These are phyloP conservation scores for Cataglyphis albicans DNA, from an alignment of 2,888 invertebrate species.

Conservation along the genomic window DNA sequence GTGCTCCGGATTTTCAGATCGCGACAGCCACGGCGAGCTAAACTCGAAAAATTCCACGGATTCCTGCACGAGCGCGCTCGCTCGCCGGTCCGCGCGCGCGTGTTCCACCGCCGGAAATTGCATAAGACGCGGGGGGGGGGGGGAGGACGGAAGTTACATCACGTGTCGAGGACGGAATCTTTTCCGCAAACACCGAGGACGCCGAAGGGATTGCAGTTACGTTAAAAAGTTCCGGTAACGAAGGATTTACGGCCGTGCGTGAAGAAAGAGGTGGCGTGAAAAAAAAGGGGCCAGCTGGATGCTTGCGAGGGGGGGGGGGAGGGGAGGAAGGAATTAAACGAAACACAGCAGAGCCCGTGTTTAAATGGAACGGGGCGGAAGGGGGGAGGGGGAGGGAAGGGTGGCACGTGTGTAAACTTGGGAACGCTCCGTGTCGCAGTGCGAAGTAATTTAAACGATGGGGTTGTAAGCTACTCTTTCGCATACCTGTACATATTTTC, in stretches of 20 bases:
- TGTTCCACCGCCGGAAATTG: not conserved
- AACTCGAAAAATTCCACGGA: constrained; percentile 79
- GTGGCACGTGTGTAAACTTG: constrained; percentile 50
- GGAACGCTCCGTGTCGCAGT: not conserved
- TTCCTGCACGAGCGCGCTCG: constrained; percentile 68
- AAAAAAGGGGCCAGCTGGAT: constrained; percentile 18
- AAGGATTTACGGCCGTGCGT: constrained; percentile 49
- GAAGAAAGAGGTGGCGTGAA: constrained; percentile 10
- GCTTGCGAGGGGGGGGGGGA: not conserved
- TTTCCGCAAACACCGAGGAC: constrained; percentile 63
- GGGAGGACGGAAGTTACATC: constrained; percentile 59
- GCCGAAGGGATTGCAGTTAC: constrained; percentile 62
- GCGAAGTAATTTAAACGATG: constrained; percentile 38
- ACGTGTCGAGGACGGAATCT: constrained; percentile 61
- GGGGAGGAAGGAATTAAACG: constrained; percentile 2
- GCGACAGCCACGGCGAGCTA: constrained; percentile 72
- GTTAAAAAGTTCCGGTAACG: constrained; percentile 58
- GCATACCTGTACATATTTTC: not conserved
- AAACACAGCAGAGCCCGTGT: constrained; percentile 22
- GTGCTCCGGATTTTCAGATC: constrained; percentile 75
- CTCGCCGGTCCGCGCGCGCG: constrained; percentile 7
- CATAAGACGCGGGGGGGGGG: constrained; percentile 55
- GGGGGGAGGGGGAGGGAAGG: no score
- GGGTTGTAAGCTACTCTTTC: constrained; percentile 2
- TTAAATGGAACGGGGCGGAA: constrained; percentile 17